Evolutionary conservation across 2,888 invertebrate genomes (phyloP), one percentile per base, ranked within the genome.

Genomic region (Acanthococcus lagerstroemiae): DNA sequence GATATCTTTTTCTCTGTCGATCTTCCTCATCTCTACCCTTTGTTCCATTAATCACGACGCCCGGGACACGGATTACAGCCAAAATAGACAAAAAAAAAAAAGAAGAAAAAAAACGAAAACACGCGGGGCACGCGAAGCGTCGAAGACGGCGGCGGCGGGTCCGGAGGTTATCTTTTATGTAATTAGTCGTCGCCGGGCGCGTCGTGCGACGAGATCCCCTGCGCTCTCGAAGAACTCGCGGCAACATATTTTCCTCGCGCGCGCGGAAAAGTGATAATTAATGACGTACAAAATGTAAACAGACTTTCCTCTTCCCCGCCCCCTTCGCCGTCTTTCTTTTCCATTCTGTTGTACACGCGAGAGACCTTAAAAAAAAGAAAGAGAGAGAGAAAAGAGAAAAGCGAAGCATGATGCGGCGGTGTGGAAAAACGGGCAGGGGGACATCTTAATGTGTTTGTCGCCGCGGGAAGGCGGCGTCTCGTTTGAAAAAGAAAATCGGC

Each of bases 1-100:
- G n/a, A n/a, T n/a, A n/a, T n/a, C n/a, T n/a, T n/a, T n/a, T 50
- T 61, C 50, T 27, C 48, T 57, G 57, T 57, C 44, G 57, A 57
- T 57, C 44, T 44, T 37, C 37, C n/a, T n/a, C n/a, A n/a, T n/a
- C n/a, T n/a, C n/a, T n/a, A n/a, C n/a, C n/a, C n/a, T n/a, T n/a
- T n/a, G 22, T 57, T 57, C n/a, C 57, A 57, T 57, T 44, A 57
- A 57, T 57, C 57, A 57, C 44, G 17, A n/a, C 26, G 26, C n/a
- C n/a, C n/a, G n/a, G n/a, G n/a, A n/a, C n/a, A n/a, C 26, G 26
- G 22, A 57, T 57, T 44, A 57, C 44, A 45, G 44, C 19, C 30
- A 44, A 45, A 57, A 57, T 44, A n/a, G n/a, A n/a, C n/a, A n/a
- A n/a, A n/a, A n/a, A n/a, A n/a, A n/a, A n/a, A n/a, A n/a, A n/a